These are phyloP conservation scores for human (Homo sapiens) DNA, from an alignment of 2,113 vertebrate species.

Conservation along the genomic window GRCh38 chr2:33227501-33228000, in stretches of 20 bases:
- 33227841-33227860: too few relatives aligned
- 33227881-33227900: too few relatives aligned
- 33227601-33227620: background rate
- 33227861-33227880: too few relatives aligned
- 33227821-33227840: too few relatives aligned
- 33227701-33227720: background rate
- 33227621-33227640: background rate
- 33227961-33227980: too few relatives aligned
- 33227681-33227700: background rate
- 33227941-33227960: too few relatives aligned
- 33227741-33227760: background rate
- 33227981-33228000: too few relatives aligned
- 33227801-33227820: too few relatives aligned
- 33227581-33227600: background rate
- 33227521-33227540: too few relatives aligned
- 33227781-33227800: background rate
- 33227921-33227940: too few relatives aligned
- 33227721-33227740: background rate
- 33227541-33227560: rapidly evolving
- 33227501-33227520: background rate
- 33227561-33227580: background rate
- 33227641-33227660: background rate
- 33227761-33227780: background rate
- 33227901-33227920: too few relatives aligned
- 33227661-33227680: background rate